Evolutionary conservation across 2,113 vertebrate species (phyloP), one percentile per base, ranked within the genome.

Genomic region (Sterrhoptilus dennistouni): DNA sequence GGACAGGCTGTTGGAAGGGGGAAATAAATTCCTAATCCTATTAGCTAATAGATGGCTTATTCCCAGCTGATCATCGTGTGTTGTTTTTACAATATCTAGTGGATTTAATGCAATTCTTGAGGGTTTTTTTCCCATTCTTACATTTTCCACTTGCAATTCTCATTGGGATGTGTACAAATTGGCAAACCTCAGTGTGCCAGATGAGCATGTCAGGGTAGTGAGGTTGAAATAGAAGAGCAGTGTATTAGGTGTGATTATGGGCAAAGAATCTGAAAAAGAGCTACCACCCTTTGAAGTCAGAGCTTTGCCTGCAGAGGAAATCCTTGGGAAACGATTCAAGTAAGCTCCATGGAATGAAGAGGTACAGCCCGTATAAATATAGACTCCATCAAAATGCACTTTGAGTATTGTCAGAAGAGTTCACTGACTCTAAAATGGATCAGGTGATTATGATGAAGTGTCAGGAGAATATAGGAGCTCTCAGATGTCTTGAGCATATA

Each of bases 11-110:
- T 79, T 65, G 79, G 59, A 91, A 83, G 60, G 33, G 12, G 75
- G 68, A 81, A 90, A 83, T 90, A 78, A 70, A 88, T 66, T 90
- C 68, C 71, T 92, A 92, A 93, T 96, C 87, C 78, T 77, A 21
- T 93, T 85, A 92, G 87, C 64, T 93, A 93, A 84, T 95, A 68
- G 56, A 50, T 63, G 59, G 35, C 35, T 83, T 96, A 78, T 80
- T 95, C 71, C 38, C 50, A 70, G 52, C 45, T 91, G 53, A 80
- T 50, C 53, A 45, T 65, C 1, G 0, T 69, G 19, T 86, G 64
- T 81, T 78, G 71, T 63, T 77, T 83, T 81, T 64, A 49, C 52
- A 38, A 33, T 27, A 71, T 22, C 21, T 56, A 33, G 28, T 11
- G 70, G 23, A 52, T 88, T 71, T 75, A 64, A 56, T 74, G 28